These are phyloP conservation scores for Anoplopoma fimbria DNA, from an alignment of 2,113 vertebrate genomes.

Conservation along the genomic window DNA sequence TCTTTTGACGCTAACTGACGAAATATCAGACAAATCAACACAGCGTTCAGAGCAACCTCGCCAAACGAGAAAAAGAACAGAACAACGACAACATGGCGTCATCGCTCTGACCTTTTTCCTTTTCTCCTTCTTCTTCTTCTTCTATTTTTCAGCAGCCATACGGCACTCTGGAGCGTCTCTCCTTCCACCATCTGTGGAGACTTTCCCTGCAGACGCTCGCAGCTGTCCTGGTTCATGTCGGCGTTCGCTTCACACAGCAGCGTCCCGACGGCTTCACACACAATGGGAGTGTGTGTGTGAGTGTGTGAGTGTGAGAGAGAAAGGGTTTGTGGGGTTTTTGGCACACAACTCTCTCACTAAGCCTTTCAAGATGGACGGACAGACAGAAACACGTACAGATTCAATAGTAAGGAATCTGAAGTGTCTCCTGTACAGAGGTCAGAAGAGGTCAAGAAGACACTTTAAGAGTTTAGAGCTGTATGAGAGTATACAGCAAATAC, in stretches of 20 bases:
- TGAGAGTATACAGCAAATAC: background rate
- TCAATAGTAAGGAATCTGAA: background rate
- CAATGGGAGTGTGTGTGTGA: conserved; percentile 38
- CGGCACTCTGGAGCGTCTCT: conserved; percentile 51
- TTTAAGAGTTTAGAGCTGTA: background rate
- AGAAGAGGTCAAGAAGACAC: background rate
- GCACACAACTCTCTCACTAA: conserved; percentile 30
- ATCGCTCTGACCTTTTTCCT: conserved; percentile 21
- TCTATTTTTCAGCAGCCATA: conserved; percentile 68
- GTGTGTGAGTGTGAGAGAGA: background rate
- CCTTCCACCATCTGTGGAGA: conserved; percentile 68
- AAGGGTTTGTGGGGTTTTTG: conserved; percentile 20
- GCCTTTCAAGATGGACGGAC: conserved; percentile 33
- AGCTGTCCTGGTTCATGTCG: conserved; percentile 67
- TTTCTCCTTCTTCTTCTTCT: conserved; percentile 41
- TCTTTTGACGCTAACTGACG: background rate
- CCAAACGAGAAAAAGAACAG: background rate
- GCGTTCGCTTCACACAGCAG: conserved; percentile 39
- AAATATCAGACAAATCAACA: background rate
- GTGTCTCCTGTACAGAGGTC: background rate
- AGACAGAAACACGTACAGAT: conserved; percentile 1
- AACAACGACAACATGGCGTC: background rate
- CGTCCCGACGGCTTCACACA: conserved; percentile 45
- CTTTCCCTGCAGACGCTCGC: conserved; percentile 65
- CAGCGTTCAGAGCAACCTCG: background rate